Base-by-base conservation (phyloP, 1,140 invertebrate genomes). In the Ectropis grisescens region DNA sequence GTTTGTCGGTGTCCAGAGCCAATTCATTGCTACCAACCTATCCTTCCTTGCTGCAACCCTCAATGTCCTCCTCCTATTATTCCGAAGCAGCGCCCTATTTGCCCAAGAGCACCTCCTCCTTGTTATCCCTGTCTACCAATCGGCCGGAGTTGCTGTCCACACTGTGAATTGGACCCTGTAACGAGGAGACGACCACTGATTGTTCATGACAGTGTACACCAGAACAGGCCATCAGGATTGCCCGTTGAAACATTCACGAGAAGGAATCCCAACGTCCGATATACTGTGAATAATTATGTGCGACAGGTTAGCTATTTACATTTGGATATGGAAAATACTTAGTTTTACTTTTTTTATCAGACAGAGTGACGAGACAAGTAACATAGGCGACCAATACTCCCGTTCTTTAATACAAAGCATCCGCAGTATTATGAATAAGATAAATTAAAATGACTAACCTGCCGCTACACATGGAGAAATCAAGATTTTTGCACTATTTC, bases 41-140 rank as follows among this genome's bases (percentile, higher is more conserved):
- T 76, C 5, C 23, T 80, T 8, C 75, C 75, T 1, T 69, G 70
- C 41, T 72, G 61, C 33, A 80, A 80, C 29, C 71, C 75, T 2
- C 71, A 70, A 42, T 80, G 74, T 29, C 70, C 70, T 5, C 51
- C 74, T 0, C 61, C 74, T 10, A 67, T 66, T n/a, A 3, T 79
- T 9, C 70, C 70, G 0, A 74, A 74, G 30, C 70, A 72, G 39
- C 45, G 68, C 0, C 74, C 74, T 0, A 75, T 75, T 19, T 79
- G 70, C 33, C 69, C 74, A n/a, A 41, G 68, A 41, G 49, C 74
- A 1, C 74, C 70, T 2, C 70, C 62, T 10, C 33, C 37, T n/a
- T 51, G 50, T 0, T 67, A 57, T 25, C 70, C 72, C 2, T 72
- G 66, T 22, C 13, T 75, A 1, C 70, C 72, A 1, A 32, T 75